Base-by-base conservation (phyloP, 92 coral and sea anemone species). In the Umimayanthus chanpuru region DNA sequence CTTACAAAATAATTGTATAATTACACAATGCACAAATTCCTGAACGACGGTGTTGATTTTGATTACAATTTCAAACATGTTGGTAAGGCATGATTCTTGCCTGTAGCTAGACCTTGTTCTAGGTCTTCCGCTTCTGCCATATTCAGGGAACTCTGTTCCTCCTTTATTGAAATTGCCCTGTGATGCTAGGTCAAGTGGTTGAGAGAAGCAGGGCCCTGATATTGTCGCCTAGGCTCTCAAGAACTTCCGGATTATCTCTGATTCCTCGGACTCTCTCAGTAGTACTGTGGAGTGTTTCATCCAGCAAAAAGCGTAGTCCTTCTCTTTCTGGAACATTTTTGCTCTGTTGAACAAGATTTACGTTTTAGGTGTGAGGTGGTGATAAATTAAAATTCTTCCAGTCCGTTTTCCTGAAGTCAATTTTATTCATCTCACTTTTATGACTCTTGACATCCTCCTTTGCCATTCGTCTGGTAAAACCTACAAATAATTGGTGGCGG, bases 391-490 rank as follows among this genome's bases (percentile, higher is more conserved):
- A 55, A 86, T n/a, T n/a, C n/a, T n/a, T n/a, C n/a, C 77, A 23
- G 73, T 41, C 81, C 16, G 61, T 55, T 23, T 88, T 80, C 73
- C 30, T 40, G 14, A 79, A 86, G 43, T 88, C 86, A 39, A 66
- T 65, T 65, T 79, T 79, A n/a, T 16, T 75, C 26, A 86, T 64
- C 50, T 76, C 76, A 55, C 50, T 76, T 64, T 77, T 87, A 47
- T 2, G 41, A 23, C 67, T 67, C 86, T 80, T 66, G 28, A 88
- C 86, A 5, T 83, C 61, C 81, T 88, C 90, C 77, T 88, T 88
- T 28, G 90, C 80, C 38, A 77, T 68, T 36, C 80, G 70, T 53
- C 58, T 71, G 49, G 85, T 88, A n/a, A 50, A 88, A 88, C 83
- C 72, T 88, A 39, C 86, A 88, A 32, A 72, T 50, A 15, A 88